Conservation (phyloP, 2,797 vertebrate genomes). For the Mus spretus region DNA sequence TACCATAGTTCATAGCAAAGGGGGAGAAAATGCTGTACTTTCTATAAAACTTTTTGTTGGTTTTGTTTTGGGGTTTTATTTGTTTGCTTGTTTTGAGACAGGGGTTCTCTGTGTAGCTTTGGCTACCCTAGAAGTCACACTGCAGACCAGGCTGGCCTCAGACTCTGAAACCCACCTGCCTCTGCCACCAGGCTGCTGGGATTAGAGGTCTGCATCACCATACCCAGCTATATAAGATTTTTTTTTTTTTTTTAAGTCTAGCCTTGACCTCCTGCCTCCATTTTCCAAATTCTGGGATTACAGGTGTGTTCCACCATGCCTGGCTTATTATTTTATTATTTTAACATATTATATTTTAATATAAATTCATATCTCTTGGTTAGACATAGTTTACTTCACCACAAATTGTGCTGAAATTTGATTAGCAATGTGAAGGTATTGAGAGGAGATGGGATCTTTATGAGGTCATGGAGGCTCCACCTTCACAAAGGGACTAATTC, state of each 20-base stretch:
- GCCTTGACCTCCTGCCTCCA: not conserved
- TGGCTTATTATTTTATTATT: not conserved
- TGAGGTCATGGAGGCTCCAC: not conserved
- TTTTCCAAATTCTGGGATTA: not conserved
- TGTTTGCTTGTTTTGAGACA: not conserved
- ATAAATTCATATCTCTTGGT: not conserved
- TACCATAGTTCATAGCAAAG: not conserved
- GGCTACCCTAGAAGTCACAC: not conserved
- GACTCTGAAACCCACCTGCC: not conserved
- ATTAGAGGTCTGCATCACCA: no score
- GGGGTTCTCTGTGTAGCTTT: not conserved
- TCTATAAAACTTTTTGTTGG: not conserved
- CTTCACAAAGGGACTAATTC: not conserved
- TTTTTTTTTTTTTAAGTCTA: not conserved
- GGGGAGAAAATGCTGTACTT: not conserved
- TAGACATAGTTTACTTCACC: not conserved
- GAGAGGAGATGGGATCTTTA: not conserved
- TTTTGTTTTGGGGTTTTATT: not conserved
- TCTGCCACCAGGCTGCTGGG: not conserved
- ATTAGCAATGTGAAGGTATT: not conserved
- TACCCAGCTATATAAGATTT: not conserved
- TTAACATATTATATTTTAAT: constrained; percentile 20
- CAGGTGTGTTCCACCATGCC: not conserved
- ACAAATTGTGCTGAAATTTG: not conserved
- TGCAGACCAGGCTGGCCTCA: not conserved